phyloP scores from a whole-genome alignment of 2,113 vertebrate species.

The Artemisiospiza belli region DNA sequence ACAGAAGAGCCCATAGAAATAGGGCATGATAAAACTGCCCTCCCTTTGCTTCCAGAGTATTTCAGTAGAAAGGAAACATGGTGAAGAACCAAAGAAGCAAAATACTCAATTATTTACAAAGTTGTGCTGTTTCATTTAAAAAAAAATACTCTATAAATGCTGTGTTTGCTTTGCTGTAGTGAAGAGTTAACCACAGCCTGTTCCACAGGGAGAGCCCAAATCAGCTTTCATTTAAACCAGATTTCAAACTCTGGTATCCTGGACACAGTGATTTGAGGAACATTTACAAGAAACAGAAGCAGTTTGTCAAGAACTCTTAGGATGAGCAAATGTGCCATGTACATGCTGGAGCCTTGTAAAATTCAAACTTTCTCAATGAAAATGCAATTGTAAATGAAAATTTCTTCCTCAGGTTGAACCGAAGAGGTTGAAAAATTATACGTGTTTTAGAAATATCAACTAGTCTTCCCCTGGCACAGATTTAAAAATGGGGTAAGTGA shows the following conservation, averaged over 20 bases:
- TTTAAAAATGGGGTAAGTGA: neutral
- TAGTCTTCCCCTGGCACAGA: neutral
- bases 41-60: neutral
- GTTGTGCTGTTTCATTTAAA: neutral
- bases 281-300: neutral
- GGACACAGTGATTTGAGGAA: neutral
- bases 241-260: neutral
- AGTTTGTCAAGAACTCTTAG: neutral
- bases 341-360: neutral
- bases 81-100: neutral
- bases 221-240: neutral
- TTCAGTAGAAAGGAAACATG: neutral
- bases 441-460: neutral
- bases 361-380: neutral
- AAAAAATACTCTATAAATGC: neutral
- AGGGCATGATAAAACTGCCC: neutral
- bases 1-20: neutral
- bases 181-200: neutral
- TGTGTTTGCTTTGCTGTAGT: neutral
- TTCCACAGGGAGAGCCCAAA: neutral
- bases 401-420: neutral
- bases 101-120: neutral
- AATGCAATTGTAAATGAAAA: neutral
- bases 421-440: neutral
- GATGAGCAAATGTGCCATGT: neutral